phyloP scores from a whole-genome alignment of 2,797 vertebrate genomes.

The Chelon labrosus region DNA sequence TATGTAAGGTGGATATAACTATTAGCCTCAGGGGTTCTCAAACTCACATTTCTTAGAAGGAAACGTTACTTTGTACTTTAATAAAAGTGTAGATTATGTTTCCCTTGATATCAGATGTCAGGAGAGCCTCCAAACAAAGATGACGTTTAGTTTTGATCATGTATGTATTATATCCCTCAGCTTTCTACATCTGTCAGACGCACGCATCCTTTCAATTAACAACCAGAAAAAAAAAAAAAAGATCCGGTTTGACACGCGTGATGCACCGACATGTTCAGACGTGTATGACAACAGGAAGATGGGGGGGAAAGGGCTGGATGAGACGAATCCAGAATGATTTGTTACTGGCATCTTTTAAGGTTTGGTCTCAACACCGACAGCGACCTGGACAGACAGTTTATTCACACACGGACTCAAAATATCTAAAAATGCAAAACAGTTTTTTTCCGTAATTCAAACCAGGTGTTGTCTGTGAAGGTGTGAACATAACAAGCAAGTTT shows the following conservation, averaged over 20 bases:
- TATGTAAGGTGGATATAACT: not conserved
- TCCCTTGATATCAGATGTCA: constrained; percentile 11
- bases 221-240: constrained; percentile 11
- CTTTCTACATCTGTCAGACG: constrained; percentile 17
- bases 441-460: no score
- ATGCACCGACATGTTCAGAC: constrained; percentile 36
- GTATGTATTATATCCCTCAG: constrained; percentile 9
- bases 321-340: constrained; percentile 17
- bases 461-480: no score
- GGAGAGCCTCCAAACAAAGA: constrained; percentile 11
- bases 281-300: constrained; percentile 41
- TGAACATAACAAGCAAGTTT: no score
- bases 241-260: constrained; percentile 26
- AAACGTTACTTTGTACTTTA: not conserved
- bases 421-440: no score
- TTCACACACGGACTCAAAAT: no score
- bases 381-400: not conserved
- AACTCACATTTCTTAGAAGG: constrained; percentile 2
- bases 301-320: constrained; percentile 16
- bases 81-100: constrained; percentile 3
- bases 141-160: constrained; percentile 23
- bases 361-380: not conserved
- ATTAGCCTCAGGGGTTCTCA: not conserved
- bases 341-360: not conserved
- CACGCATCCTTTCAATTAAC: constrained; percentile 36